Evolutionary conservation across 2,797 vertebrate species (phyloP).

Genomic region (Notoglanidium macrostoma): DNA sequence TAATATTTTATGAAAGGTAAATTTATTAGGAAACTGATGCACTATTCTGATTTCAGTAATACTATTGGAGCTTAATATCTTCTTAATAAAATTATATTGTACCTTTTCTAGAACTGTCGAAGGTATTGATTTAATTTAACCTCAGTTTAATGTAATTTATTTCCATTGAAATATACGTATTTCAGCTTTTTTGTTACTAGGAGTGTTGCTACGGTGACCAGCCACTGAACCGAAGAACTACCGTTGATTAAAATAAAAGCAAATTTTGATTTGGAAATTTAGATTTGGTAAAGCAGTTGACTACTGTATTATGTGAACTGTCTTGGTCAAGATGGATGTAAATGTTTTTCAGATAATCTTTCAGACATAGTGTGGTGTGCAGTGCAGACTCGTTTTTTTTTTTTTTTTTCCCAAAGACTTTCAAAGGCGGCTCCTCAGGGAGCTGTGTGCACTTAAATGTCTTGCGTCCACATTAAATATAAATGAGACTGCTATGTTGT

Average conservation of each 20-base stretch:
- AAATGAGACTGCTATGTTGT: background rate
- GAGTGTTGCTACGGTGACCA: background rate
- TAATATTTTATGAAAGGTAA: background rate
- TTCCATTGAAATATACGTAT: background rate
- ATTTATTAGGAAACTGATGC: background rate
- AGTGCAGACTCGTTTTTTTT: background rate
- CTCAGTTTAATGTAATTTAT: background rate
- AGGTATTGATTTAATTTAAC: too few relatives aligned
- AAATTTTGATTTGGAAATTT: background rate
- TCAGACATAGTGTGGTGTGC: background rate
- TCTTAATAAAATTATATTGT: background rate
- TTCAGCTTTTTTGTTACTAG: background rate
- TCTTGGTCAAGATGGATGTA: background rate
- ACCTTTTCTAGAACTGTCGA: background rate
- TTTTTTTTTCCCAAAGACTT: background rate
- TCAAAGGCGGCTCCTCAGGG: background rate
- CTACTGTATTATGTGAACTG: background rate
- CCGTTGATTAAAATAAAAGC: background rate
- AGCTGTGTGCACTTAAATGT: slow-evolving; percentile 12
- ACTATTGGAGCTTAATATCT: background rate
- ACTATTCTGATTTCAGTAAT: background rate
- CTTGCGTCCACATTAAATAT: slow-evolving; percentile 15
- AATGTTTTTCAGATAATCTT: background rate
- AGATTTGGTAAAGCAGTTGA: background rate
- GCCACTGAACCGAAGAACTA: background rate